phyloP scores from a whole-genome alignment of 2,113 vertebrate genomes.

The Rhizomys pruinosus region DNA sequence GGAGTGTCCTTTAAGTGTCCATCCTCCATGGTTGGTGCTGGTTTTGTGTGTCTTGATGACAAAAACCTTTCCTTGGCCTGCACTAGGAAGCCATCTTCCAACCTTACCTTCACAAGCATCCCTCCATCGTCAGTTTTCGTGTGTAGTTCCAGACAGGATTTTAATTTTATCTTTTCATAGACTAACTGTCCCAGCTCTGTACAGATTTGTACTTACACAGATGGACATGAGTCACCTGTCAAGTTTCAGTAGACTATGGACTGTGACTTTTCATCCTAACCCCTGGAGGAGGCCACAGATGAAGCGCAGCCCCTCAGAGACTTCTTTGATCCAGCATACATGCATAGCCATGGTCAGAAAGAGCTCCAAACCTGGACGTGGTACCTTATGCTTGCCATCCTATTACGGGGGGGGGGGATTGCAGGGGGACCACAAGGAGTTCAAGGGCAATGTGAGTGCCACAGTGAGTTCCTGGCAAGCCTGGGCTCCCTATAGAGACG shows the following conservation, averaged over 20 bases:
- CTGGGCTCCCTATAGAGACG: background rate
- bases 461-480: background rate
- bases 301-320: background rate
- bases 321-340: background rate
- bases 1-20: background rate
- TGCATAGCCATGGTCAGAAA: background rate
- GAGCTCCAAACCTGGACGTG: background rate
- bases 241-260: slow-evolving; percentile 26
- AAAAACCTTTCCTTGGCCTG: background rate
- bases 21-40: background rate
- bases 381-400: too few species aligned
- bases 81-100: background rate
- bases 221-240: slow-evolving; percentile 16
- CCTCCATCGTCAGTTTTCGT: background rate
- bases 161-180: slow-evolving; percentile 23
- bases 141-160: background rate
- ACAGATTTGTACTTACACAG: slow-evolving; percentile 15
- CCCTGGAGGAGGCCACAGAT: background rate
- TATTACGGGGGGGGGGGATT: too few species aligned
- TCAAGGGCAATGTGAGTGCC: background rate
- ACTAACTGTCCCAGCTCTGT: background rate
- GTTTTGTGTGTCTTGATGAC: background rate
- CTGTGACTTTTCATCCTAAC: slow-evolving; percentile 34
- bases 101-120: background rate
- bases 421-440: background rate